These are phyloP conservation scores for Liasis olivaceus DNA, from an alignment of 2,797 vertebrate genomes.

Conservation along the genomic window DNA sequence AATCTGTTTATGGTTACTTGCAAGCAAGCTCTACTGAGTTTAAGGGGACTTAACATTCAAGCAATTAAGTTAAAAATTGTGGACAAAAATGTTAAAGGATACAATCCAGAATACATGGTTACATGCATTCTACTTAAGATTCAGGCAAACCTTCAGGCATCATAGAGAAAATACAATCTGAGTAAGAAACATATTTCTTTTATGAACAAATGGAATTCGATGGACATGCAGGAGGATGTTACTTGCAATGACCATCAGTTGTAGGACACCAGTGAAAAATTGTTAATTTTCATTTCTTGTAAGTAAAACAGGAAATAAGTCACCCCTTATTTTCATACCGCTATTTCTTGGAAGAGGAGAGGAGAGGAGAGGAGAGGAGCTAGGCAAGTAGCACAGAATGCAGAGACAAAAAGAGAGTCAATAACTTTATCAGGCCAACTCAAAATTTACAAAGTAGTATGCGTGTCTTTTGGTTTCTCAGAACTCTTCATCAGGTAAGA, in stretches of 20 bases:
- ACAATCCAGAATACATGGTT: background rate
- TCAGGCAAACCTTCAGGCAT: background rate
- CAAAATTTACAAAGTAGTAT: background rate
- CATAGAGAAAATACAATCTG: background rate
- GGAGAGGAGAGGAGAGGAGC: background rate
- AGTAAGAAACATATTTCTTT: background rate
- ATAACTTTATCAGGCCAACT: background rate
- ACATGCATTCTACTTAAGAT: background rate
- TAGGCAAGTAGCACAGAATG: background rate
- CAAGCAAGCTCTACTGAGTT: background rate
- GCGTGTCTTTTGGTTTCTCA: background rate
- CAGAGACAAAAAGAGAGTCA: background rate
- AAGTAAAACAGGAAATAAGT: background rate
- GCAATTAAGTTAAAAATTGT: background rate
- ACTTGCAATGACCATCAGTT: background rate
- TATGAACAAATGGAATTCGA: background rate
- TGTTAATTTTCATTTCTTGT: background rate
- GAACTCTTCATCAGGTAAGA: background rate
- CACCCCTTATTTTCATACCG: background rate
- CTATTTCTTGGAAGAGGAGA: background rate
- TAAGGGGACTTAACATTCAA: background rate
- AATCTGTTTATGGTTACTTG: background rate
- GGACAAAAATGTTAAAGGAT: background rate
- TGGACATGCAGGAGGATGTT: background rate
- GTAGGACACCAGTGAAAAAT: background rate